Base-by-base conservation (phyloP, 2,888 invertebrate species). In the Volucella bombylans region DNA sequence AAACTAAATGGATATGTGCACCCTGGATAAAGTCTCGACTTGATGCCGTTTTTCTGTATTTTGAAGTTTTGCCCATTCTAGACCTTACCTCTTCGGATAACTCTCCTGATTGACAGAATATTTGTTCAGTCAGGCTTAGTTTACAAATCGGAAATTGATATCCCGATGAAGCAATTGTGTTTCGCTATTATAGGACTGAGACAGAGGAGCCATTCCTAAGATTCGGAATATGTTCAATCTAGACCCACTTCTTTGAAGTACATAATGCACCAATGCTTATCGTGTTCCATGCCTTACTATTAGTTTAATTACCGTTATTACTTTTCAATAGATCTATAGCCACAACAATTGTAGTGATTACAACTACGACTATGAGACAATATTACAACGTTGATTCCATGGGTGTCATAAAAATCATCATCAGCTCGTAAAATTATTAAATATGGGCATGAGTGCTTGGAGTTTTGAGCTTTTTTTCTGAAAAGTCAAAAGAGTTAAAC, bases 381-480 rank as follows among this genome's bases (percentile, higher is more conserved):
- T 80, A 69, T 83, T 80, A 79, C 43, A 49, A 54, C 18, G 14
- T 12, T 15, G 15, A 18, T 69, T 71, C 71, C 59, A 52, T 71
- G 77, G 85, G 81, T 85, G 85, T 81, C 81, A 81, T 85, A 85
- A 85, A 85, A 85, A 72, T 85, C 85, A 85, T 85, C 81, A 83
- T 67, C 81, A 67, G 76, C 81, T 85, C 65, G 81, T 85, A 81
- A 85, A 85, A 85, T 81, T 85, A 85, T 85, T 85, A 85, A 81
- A 85, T 81, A 85, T 85, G 76, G 85, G 68, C 76, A 81, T 62
- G 71, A 67, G 79, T 55, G 68, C 54, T 74, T 83, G 64, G 69
- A 67, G 31, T 49, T 31, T 65, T 41, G 41, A 47, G 43, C 43
- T 31, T 31, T 31, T 31, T 31, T 31, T 31, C 10, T 8, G 12